A percentile compares a stretch with the other conserved stretches of the same genome.
phyloP scores from a whole-genome alignment of 2,888 invertebrate species.

The Subacronicta megacephala region DNA sequence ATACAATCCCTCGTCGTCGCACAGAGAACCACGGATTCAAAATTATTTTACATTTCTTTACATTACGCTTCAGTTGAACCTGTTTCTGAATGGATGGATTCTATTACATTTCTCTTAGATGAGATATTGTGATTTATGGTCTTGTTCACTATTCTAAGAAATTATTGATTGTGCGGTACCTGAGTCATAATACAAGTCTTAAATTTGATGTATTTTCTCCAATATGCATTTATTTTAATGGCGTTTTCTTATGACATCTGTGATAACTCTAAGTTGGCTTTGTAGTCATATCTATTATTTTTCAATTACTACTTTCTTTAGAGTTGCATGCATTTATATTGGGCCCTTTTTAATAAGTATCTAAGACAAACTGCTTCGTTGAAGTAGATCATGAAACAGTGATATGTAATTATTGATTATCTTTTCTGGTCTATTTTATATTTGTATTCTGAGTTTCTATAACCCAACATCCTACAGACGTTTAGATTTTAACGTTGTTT shows the following conservation, averaged over 20 bases:
- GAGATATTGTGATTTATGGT: conserved; percentile 38
- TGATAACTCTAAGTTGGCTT: conserved; percentile 16
- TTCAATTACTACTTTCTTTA: conserved; percentile 14
- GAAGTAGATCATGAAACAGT: too few relatives aligned
- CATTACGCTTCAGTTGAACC: conserved; percentile 34
- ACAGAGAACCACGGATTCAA: conserved; percentile 38
- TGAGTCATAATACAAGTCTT: conserved; percentile 32
- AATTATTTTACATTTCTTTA: conserved; percentile 50
- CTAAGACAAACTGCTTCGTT: too few relatives aligned
- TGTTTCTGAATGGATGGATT: conserved; percentile 38
- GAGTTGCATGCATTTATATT: conserved; percentile 29
- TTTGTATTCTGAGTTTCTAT: too few relatives aligned
- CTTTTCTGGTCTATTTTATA: too few relatives aligned
- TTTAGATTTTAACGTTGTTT: too few relatives aligned
- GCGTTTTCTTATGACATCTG: conserved; percentile 17
- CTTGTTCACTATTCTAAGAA: conserved; percentile 36
- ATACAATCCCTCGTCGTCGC: conserved; percentile 23
- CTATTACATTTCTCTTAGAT: conserved; percentile 39
- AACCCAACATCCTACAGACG: too few relatives aligned
- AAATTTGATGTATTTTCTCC: conserved; percentile 18
- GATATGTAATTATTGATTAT: too few relatives aligned
- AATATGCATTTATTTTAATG: conserved; percentile 21
- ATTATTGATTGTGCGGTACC: conserved; percentile 28
- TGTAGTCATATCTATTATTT: conserved; percentile 19
- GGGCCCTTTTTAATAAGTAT: too few relatives aligned